Percentiles rank a stretch among this genome's conserved stretches.
Conservation (phyloP, 2,888 invertebrate species). For the Taphrorychus bicolor region DNA sequence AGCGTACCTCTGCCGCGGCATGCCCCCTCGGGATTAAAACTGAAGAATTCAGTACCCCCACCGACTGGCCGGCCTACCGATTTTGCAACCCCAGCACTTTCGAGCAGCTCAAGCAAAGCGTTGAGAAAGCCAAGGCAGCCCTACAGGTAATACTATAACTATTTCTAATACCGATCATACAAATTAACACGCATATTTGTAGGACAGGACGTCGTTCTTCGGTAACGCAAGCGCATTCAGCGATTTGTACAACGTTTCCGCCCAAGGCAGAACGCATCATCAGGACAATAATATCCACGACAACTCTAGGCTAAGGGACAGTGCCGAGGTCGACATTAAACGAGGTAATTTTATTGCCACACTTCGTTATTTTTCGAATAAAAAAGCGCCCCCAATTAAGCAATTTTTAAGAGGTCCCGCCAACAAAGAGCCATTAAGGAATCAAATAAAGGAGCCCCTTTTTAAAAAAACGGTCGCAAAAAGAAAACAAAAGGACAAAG, state of each 20-base stretch:
- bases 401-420: constrained; percentile 37
- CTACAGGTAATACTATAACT: constrained; percentile 64
- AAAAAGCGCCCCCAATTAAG: constrained; percentile 35
- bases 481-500: constrained; percentile 35
- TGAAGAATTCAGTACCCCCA: constrained; percentile 61
- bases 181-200: constrained; percentile 17
- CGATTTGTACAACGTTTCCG: constrained; percentile 66
- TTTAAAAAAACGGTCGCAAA: constrained; percentile 21
- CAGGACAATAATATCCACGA: constrained; percentile 46
- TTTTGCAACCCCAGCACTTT: constrained; percentile 85
- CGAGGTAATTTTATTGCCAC: constrained; percentile 52
- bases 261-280: constrained; percentile 54
- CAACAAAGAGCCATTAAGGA: constrained; percentile 35
- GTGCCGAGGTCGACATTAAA: constrained; percentile 55
- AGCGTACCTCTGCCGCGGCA: constrained; percentile 51
- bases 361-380: constrained; percentile 11
- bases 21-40: constrained; percentile 59
- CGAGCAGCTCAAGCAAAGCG: constrained; percentile 88
- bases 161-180: neutral
- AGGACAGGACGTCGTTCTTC: constrained; percentile 74
- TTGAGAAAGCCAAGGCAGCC: constrained; percentile 89
- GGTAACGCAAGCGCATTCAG: constrained; percentile 78
- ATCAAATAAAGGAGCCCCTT: constrained; percentile 28
- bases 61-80: constrained; percentile 77
- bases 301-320: constrained; percentile 53